A percentile compares a stretch with the other conserved stretches of the same genome.
These are phyloP conservation scores for Toxonevra muliebris DNA, from an alignment of 2,888 invertebrate species.

Conservation along the genomic window DNA sequence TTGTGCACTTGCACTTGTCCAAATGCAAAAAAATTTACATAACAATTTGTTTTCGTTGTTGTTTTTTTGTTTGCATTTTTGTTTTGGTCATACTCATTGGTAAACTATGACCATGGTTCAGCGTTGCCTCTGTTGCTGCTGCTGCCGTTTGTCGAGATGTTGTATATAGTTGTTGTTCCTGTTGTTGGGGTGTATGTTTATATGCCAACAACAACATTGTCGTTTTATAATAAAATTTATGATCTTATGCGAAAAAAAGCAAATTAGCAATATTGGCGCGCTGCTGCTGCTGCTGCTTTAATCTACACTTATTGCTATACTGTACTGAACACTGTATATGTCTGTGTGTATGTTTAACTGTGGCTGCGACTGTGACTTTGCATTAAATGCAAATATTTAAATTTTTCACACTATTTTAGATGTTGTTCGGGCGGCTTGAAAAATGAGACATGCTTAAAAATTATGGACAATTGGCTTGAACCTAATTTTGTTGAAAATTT, in stretches of 20 bases:
- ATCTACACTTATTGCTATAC: neutral
- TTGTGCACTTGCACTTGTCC: constrained; percentile 18
- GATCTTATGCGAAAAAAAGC: neutral
- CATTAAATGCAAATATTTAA: too few species aligned
- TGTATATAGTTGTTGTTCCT: too few species aligned
- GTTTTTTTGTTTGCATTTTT: constrained; percentile 26
- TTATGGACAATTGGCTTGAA: too few species aligned
- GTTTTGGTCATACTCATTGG: too few species aligned
- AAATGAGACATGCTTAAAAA: too few species aligned
- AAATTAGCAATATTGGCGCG: neutral
- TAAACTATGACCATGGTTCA: constrained; percentile 8
- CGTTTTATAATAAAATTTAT: neutral
- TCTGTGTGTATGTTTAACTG: too few species aligned
- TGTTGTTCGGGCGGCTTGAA: too few species aligned
- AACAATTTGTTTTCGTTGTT: constrained; percentile 23
- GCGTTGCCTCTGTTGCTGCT: constrained; percentile 20
- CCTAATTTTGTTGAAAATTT: too few species aligned
- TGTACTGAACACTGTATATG: too few species aligned
- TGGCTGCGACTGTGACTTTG: too few species aligned
- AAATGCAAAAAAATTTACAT: constrained; percentile 24
- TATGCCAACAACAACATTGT: neutral
- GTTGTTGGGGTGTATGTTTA: neutral
- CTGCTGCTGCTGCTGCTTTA: neutral
- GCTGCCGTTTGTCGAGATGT: constrained; percentile 4
- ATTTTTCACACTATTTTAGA: too few species aligned